A percentile compares a stretch with the other conserved stretches of the same genome.
Evolutionary conservation across 2,797 vertebrate species (phyloP).

Genomic region (Dryobates pubescens): DNA sequence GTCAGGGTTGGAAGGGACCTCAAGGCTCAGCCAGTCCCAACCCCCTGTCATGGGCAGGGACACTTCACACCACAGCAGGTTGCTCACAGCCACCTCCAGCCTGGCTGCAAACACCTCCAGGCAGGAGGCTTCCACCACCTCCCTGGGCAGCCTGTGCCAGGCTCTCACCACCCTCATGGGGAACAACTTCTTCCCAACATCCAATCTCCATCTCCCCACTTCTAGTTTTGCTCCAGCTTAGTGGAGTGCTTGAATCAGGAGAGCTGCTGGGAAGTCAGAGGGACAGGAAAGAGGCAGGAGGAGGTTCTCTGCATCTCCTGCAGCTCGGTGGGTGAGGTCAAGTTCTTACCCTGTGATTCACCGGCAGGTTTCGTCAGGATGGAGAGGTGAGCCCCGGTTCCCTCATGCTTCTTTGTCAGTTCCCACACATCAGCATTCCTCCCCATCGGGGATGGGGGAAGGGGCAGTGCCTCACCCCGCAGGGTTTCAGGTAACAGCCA

Average conservation of each 20-base stretch:
- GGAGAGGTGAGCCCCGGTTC: constrained; percentile 31
- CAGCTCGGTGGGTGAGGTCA: constrained; percentile 62
- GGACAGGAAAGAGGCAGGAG: background rate
- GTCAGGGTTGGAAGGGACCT: too few species aligned
- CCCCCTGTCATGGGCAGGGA: too few species aligned
- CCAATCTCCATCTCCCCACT: too few species aligned
- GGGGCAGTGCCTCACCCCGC: constrained; percentile 32
- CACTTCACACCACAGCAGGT: too few species aligned
- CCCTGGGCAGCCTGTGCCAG: too few species aligned
- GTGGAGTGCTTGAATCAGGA: background rate
- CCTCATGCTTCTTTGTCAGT: constrained; percentile 38
- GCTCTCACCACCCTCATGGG: too few species aligned
- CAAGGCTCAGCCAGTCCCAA: too few species aligned
- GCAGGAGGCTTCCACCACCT: too few species aligned
- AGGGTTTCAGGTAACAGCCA: constrained; percentile 23
- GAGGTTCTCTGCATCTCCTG: constrained; percentile 27
- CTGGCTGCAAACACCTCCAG: too few species aligned
- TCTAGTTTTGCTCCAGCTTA: background rate
- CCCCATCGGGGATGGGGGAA: constrained; percentile 10
- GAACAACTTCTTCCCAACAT: too few species aligned
- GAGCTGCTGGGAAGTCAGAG: constrained; percentile 7
- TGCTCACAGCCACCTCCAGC: too few species aligned
- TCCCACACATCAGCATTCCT: constrained; percentile 62
- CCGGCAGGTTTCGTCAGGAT: background rate
- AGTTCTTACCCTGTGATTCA: constrained; percentile 65